Percentiles rank a stretch among this genome's conserved stretches.
These are phyloP conservation scores for Epinephelus cyanopodus DNA, from an alignment of 2,113 vertebrate species.

Conservation along the genomic window DNA sequence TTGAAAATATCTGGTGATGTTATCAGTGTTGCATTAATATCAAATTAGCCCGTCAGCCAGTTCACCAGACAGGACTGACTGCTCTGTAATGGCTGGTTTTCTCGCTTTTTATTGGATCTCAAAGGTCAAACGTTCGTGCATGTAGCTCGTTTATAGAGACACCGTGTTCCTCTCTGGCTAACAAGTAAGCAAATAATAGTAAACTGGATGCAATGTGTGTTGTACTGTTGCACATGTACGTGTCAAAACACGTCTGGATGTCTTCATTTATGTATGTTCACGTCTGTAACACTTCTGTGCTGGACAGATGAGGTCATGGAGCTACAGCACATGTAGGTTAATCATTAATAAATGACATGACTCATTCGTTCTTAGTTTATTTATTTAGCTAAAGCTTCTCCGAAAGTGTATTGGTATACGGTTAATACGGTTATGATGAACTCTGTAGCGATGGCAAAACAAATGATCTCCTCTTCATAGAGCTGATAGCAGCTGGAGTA, in stretches of 20 bases:
- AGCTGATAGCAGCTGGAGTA: not conserved
- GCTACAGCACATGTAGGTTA: not conserved
- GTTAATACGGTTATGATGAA: not conserved
- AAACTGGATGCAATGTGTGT: not conserved
- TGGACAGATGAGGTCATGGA: not conserved
- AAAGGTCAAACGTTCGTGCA: not conserved
- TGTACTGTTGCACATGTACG: not conserved
- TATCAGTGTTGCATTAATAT: not conserved
- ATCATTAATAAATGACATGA: not conserved
- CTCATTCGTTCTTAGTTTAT: not conserved
- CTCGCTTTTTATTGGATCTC: not conserved
- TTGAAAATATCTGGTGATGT: conserved; percentile 20
- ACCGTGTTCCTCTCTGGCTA: conserved; percentile 9
- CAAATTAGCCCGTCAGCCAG: not conserved
- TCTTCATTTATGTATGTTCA: not conserved
- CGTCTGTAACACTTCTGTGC: not conserved
- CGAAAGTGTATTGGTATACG: not conserved
- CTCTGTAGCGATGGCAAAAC: too few relatives aligned
- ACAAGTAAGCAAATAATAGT: conserved; percentile 14
- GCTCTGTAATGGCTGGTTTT: not conserved
- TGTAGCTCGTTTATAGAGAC: not conserved
- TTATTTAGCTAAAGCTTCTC: not conserved
- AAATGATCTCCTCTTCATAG: not conserved
- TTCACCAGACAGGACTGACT: not conserved
- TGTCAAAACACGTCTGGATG: not conserved